Evolutionary conservation across 2,797 vertebrate genomes (phyloP).

Genomic region (Erethizon dorsatum): DNA sequence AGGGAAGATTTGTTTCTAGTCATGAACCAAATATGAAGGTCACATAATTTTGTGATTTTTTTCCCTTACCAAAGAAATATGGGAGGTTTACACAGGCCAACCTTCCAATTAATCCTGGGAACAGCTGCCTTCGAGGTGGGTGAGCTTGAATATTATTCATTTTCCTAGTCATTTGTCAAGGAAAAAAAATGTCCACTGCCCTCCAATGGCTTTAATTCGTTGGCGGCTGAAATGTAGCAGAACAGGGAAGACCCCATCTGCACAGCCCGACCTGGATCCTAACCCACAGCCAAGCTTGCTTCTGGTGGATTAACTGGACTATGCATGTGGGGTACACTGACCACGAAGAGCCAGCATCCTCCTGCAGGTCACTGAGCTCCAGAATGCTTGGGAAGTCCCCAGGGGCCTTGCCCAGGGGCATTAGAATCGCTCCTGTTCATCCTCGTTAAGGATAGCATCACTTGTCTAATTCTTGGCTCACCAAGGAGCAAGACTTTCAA

Average conservation of each 20-base stretch:
- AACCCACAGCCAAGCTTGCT: constrained; percentile 53
- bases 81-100: constrained; percentile 60
- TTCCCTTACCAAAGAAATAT: constrained; percentile 70
- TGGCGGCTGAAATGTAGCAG: background rate
- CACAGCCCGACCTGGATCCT: fast-evolving
- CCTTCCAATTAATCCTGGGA: constrained; percentile 83
- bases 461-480: background rate
- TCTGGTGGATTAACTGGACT: background rate
- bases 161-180: constrained; percentile 77
- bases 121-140: constrained; percentile 78
- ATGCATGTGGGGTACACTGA: fast-evolving
- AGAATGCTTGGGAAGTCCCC: background rate
- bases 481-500: background rate
- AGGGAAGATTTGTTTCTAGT: constrained; percentile 83
- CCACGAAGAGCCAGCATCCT: fast-evolving
- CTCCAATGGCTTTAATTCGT: constrained; percentile 54
- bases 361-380: too few relatives aligned
- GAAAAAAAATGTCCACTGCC: constrained; percentile 28
- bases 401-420: background rate
- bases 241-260: background rate
- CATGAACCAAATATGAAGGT: constrained; percentile 85
- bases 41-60: constrained; percentile 76
- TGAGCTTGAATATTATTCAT: constrained; percentile 78
- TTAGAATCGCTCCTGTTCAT: background rate
- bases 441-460: fast-evolving